These are phyloP conservation scores for Macropus fuliginosus DNA, from an alignment of 2,797 vertebrate genomes.

Conservation along the genomic window DNA sequence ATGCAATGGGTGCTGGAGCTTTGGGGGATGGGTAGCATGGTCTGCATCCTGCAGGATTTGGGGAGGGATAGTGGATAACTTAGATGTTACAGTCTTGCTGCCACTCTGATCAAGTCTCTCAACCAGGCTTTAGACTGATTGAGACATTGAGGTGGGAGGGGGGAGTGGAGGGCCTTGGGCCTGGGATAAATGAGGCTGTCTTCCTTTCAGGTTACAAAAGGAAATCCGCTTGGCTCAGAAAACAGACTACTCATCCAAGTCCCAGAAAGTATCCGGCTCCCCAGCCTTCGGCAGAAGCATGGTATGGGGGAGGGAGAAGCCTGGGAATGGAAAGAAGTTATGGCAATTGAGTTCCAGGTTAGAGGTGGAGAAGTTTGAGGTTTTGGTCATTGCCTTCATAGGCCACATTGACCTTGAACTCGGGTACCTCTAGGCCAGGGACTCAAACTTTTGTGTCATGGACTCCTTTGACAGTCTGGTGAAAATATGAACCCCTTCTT, in stretches of 20 bases:
- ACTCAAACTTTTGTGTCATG: not conserved
- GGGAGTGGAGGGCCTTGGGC: fast-evolving
- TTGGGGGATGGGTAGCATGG: fast-evolving
- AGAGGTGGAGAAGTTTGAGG: not conserved
- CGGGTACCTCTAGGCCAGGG: not conserved
- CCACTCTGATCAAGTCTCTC: not conserved
- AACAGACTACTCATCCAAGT: constrained; percentile 85
- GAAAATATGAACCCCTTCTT: not conserved
- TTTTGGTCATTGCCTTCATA: not conserved
- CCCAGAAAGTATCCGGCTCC: constrained; percentile 83
- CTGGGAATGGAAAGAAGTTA: not conserved
- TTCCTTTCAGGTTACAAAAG: constrained; percentile 88
- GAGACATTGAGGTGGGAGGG: not conserved
- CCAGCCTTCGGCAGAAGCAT: constrained; percentile 64
- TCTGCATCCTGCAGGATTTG: not conserved
- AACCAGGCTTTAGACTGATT: not conserved
- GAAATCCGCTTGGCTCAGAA: constrained; percentile 90
- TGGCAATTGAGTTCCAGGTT: not conserved
- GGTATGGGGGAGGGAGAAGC: not conserved
- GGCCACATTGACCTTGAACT: not conserved
- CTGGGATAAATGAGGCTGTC: fast-evolving
- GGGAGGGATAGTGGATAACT: not conserved
- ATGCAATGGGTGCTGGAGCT: too few relatives aligned
- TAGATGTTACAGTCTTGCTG: not conserved
- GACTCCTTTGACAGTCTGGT: not conserved